Evolutionary conservation across 1,140 invertebrate genomes (phyloP).

Genomic region (Harlomillsia oculata): DNA sequence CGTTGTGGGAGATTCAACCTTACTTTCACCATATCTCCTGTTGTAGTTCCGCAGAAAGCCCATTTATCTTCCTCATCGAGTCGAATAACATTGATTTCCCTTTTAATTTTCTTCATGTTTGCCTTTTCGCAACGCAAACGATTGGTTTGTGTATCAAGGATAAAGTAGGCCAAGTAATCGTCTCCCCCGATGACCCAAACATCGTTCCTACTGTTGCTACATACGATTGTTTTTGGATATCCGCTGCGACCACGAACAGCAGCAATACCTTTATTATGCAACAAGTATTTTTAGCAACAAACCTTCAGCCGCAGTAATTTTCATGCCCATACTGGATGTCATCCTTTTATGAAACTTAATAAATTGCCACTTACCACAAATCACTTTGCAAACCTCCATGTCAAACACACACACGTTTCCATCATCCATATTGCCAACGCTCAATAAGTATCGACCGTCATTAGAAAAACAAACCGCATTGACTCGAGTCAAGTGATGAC

Average conservation of each 20-base stretch:
- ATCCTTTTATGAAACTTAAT: too few relatives aligned
- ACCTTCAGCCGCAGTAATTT: too few relatives aligned
- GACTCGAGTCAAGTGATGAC: conserved; percentile 74
- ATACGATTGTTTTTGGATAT: conserved; percentile 48
- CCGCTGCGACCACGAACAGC: conserved; percentile 57
- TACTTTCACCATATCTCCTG: conserved; percentile 55
- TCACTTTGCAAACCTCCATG: conserved; percentile 46
- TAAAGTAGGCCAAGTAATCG: conserved; percentile 63
- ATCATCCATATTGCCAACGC: conserved; percentile 75
- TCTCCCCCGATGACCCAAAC: conserved; percentile 56
- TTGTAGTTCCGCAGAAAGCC: conserved; percentile 74
- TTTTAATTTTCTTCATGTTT: conserved; percentile 42
- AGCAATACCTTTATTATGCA: conserved; percentile 49
- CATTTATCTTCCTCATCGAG: conserved; percentile 54
- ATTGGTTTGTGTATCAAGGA: conserved; percentile 56
- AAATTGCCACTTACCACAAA: conserved; percentile 18
- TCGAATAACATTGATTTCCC: conserved; percentile 37
- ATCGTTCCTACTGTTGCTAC: conserved; percentile 46
- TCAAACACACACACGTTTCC: conserved; percentile 68
- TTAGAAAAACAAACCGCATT: conserved; percentile 70
- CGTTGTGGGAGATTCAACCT: conserved; percentile 38
- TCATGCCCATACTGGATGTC: too few relatives aligned
- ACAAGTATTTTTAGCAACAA: neutral
- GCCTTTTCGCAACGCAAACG: conserved; percentile 61
- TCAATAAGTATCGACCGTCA: conserved; percentile 68